Evolutionary conservation across 1,140 invertebrate species (phyloP).

Genomic region (Pseudomyrmex dendroicus): DNA sequence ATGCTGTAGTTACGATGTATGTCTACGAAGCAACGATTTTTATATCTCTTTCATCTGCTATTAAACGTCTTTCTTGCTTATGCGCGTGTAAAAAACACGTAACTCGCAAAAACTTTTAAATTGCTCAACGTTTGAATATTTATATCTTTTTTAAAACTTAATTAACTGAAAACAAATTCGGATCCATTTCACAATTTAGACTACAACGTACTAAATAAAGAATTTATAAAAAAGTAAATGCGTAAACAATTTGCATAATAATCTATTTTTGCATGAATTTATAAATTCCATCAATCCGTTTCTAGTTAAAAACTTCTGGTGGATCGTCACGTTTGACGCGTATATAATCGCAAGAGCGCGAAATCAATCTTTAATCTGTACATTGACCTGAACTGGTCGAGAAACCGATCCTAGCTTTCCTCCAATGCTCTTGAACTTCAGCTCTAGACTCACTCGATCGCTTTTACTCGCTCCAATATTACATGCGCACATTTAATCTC

Average conservation of each 20-base stretch:
- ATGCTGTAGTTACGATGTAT: slow-evolving; percentile 12
- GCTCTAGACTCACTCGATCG: slow-evolving; percentile 48
- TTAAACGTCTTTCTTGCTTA: too few relatives aligned
- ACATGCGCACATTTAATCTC: slow-evolving; percentile 35
- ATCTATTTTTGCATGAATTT: not conserved
- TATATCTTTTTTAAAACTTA: not conserved
- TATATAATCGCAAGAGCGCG: not conserved
- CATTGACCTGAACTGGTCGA: slow-evolving; percentile 1
- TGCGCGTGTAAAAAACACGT: not conserved
- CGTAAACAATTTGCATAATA: not conserved
- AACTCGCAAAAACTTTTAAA: not conserved
- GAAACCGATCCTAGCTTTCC: slow-evolving; percentile 41
- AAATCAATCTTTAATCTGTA: slow-evolving; percentile 11
- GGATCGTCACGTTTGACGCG: not conserved
- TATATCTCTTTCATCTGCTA: not conserved
- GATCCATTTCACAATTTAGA: not conserved
- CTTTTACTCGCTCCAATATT: slow-evolving; percentile 59
- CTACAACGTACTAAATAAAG: not conserved
- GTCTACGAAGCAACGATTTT: slow-evolving; percentile 15
- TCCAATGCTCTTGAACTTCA: slow-evolving; percentile 72
- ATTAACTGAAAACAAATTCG: not conserved
- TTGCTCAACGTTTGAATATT: not conserved
- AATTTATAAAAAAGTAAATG: not conserved
- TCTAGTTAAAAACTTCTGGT: not conserved
- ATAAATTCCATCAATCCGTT: not conserved